Percentiles rank a stretch among this genome's conserved stretches.
These are phyloP conservation scores for Ciconia maguari DNA, from an alignment of 2,113 vertebrate species.

Conservation along the genomic window DNA sequence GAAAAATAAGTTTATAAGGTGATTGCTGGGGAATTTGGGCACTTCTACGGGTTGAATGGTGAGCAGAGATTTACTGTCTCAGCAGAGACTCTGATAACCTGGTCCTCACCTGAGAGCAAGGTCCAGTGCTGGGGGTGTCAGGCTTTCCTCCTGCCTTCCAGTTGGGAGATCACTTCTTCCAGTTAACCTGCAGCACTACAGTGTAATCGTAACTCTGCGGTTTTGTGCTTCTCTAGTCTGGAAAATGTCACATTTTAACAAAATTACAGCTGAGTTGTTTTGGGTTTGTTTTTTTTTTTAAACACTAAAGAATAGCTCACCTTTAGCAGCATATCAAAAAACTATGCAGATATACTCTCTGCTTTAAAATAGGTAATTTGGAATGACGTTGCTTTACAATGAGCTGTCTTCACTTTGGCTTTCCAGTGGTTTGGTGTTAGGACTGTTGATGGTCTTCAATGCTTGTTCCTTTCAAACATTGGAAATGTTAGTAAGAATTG, in stretches of 20 bases:
- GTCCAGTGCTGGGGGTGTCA: not conserved
- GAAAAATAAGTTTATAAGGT: not conserved
- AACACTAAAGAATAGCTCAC: not conserved
- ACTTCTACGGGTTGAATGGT: not conserved
- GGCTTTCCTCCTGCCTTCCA: not conserved
- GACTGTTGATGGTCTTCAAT: not conserved
- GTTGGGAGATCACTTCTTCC: not conserved
- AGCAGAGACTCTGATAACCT: not conserved
- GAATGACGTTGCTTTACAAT: not conserved
- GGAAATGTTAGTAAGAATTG: not conserved
- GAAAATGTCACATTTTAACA: not conserved
- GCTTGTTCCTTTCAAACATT: not conserved
- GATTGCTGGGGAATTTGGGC: not conserved
- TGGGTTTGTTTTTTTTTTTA: not conserved
- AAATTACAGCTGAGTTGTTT: not conserved
- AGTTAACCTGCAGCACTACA: not conserved
- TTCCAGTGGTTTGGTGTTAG: not conserved
- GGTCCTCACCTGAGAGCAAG: not conserved
- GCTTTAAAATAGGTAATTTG: not conserved
- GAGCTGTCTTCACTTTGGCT: not conserved
- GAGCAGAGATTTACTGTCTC: not conserved
- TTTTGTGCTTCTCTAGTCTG: not conserved
- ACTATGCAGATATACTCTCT: not conserved
- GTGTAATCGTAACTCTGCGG: rapidly evolving
- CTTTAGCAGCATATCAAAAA: not conserved